Evolutionary conservation across 2,888 invertebrate species (phyloP).

Genomic region (Therioaphis trifolii): DNA sequence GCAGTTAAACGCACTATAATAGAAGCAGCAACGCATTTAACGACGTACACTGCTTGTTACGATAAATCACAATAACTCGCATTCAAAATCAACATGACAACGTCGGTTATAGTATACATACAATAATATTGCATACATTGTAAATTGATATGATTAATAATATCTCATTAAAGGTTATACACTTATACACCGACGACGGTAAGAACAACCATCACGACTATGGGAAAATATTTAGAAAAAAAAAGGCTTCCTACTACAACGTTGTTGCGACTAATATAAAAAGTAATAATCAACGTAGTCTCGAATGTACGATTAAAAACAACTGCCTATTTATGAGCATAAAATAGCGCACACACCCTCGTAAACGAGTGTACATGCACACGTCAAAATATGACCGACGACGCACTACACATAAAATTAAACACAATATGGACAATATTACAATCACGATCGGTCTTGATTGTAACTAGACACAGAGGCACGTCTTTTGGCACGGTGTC

Average conservation of each 20-base stretch:
- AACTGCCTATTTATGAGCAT: too few species aligned
- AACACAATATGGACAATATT: too few species aligned
- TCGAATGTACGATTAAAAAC: too few species aligned
- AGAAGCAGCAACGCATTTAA: not conserved
- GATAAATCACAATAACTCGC: constrained; percentile 16
- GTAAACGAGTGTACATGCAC: too few species aligned
- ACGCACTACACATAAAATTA: not conserved
- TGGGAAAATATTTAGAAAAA: not conserved
- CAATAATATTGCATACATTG: not conserved
- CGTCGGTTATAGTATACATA: too few species aligned
- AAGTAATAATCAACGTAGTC: too few species aligned
- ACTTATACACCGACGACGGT: too few species aligned
- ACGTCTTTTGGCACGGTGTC: constrained; percentile 19
- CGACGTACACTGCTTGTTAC: not conserved
- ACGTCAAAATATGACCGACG: not conserved
- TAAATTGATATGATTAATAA: constrained; percentile 3
- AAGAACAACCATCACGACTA: not conserved
- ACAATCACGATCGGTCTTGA: not conserved
- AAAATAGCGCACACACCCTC: too few species aligned
- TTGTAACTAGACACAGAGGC: not conserved
- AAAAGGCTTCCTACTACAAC: not conserved
- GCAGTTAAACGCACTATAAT: constrained; percentile 14
- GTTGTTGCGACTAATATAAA: too few species aligned
- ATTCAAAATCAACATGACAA: constrained; percentile 7
- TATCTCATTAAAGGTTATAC: not conserved